Evolutionary conservation across 1,140 invertebrate genomes (phyloP), one percentile per base, ranked within the genome.

Genomic region (Eriosoma lanigerum): DNA sequence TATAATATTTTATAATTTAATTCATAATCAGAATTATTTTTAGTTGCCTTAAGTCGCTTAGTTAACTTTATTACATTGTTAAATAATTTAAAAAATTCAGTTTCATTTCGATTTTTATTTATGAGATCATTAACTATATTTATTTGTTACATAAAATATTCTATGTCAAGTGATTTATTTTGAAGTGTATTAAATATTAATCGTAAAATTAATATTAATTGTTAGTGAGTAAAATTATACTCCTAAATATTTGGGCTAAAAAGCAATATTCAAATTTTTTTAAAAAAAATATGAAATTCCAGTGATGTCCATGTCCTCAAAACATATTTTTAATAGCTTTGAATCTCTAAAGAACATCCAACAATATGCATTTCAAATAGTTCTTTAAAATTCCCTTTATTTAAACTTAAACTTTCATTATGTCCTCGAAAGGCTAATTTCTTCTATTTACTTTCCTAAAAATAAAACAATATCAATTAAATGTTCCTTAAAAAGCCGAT

Each of bases 341-440:
- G n/a, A 17, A 46, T 56, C 10, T 60, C 29, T 1, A 29, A 24
- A 3, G 21, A 52, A 56, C 50, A 52, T 19, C 52, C 15, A 52
- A 4, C 24, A 76, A 54, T 26, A 5, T 26, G 21, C 56, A 24
- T 26, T 5, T 58, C 56, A 26, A 58, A 58, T 5, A 58, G 21
- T 54, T 76, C 73, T 26, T 15, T 46, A 64, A 60, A 80, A 80
- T 80, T 80, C 6, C 76, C 58, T 3, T 56, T 46, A 46, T 80
- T 80, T 12, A 19, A 46, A 19, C 29, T 64, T 21, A 29, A 12
- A 15, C 56, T 80, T 44, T 80, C 76, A 26, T 80, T 17, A 29
- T 80, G 76, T 0, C 76, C 58, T 5, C 60, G 29, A 44, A 78
- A 44, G 2, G 54, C 73, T 4, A 78, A n/a, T 60, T 32, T 26